phyloP scores from a whole-genome alignment of 2,113 vertebrate species.

The Cacatua alba region DNA sequence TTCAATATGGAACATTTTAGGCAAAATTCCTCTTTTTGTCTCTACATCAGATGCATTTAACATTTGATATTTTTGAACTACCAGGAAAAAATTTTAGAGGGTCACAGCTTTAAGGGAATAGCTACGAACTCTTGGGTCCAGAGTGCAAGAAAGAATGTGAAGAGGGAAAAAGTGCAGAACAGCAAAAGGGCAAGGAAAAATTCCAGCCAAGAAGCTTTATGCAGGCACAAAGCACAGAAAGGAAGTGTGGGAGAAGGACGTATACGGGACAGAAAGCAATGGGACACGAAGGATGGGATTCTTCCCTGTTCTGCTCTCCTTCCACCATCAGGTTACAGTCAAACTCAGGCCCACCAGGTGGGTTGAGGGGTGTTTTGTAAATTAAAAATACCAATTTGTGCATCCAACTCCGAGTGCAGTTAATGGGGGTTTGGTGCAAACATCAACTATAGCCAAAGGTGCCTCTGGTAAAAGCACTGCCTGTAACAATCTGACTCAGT shows the following conservation, averaged over 20 bases:
- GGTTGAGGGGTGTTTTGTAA: background rate
- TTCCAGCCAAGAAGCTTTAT: slow-evolving; percentile 4
- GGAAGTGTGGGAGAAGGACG: background rate
- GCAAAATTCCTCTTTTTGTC: background rate
- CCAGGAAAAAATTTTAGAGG: background rate
- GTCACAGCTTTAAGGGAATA: background rate
- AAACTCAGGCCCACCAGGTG: background rate
- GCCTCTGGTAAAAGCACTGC: background rate
- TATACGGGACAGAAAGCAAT: background rate
- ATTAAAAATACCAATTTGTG: background rate
- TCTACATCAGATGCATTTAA: background rate
- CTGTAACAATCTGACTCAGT: background rate
- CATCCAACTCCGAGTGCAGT: background rate
- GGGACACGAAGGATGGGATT: background rate
- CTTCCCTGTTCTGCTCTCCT: background rate
- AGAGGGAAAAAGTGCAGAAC: background rate
- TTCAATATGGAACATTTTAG: background rate
- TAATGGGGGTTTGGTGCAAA: background rate
- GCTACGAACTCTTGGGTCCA: background rate
- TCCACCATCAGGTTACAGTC: background rate
- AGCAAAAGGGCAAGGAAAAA: background rate
- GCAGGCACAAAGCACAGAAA: slow-evolving; percentile 4
- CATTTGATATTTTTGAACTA: background rate
- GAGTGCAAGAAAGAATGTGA: background rate
- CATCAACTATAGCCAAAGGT: background rate